Conservation (phyloP, 1,140 invertebrate species). For the fruit fly (Drosophila melanogaster) region Release_6_plus_ISO1_MT NT_033777.3:29578501-29579000, state of each 20-base stretch:
- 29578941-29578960: slow-evolving; percentile 42
- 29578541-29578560: slow-evolving; percentile 12
- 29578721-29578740: slow-evolving; percentile 3
- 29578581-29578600: slow-evolving; percentile 22
- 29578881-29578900: slow-evolving; percentile 31
- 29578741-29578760: slow-evolving; percentile 80
- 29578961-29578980: slow-evolving; percentile 43
- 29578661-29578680: slow-evolving; percentile 77
- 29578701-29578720: slow-evolving; percentile 11
- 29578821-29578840: slow-evolving; percentile 19
- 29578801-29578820: slow-evolving; percentile 38
- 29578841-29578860: slow-evolving; percentile 41
- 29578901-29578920: slow-evolving; percentile 64
- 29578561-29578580: slow-evolving; percentile 36
- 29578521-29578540: not conserved
- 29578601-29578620: not conserved
- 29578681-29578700: slow-evolving; percentile 40
- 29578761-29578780: slow-evolving; percentile 80
- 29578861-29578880: slow-evolving; percentile 79
- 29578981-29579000: slow-evolving; percentile 64
- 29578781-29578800: slow-evolving; percentile 77
- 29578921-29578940: slow-evolving; percentile 68
- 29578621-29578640: not conserved
- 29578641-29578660: slow-evolving; percentile 51
- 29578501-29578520: not conserved